These are phyloP conservation scores for Calyptomena viridis DNA, from an alignment of 2,113 vertebrate genomes.

Conservation along the genomic window DNA sequence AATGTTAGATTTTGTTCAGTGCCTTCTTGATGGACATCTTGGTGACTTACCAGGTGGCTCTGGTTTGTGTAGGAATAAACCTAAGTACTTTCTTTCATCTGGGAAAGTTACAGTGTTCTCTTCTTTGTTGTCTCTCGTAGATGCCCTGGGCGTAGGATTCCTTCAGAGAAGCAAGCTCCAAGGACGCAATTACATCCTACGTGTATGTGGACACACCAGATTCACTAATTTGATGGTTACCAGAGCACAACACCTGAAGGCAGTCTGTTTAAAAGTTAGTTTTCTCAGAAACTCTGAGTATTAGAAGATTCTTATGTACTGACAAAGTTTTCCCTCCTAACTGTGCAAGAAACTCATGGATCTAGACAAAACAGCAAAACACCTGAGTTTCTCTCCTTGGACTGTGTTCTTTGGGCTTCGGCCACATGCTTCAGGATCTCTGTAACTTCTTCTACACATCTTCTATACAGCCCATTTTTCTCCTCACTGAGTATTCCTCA, in stretches of 20 bases:
- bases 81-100: background rate
- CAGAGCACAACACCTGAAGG: background rate
- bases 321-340: background rate
- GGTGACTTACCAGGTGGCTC: background rate
- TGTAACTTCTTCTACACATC: background rate
- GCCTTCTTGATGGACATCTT: background rate
- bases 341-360: background rate
- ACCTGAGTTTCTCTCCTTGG: background rate
- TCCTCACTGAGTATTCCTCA: background rate
- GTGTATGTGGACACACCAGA: accelerated
- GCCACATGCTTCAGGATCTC: background rate
- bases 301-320: background rate
- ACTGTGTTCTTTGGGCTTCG: slow-evolving; percentile 1
- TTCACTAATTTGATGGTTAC: background rate
- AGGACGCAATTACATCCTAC: background rate
- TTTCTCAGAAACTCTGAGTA: background rate
- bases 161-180: background rate
- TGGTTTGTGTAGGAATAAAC: background rate
- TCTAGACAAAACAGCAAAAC: background rate
- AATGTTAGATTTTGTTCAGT: background rate
- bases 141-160: background rate
- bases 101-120: background rate
- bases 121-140: background rate
- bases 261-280: background rate
- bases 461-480: background rate